Evolutionary conservation across 2,888 invertebrate species (phyloP).

Genomic region (Lycaena phlaeas): DNA sequence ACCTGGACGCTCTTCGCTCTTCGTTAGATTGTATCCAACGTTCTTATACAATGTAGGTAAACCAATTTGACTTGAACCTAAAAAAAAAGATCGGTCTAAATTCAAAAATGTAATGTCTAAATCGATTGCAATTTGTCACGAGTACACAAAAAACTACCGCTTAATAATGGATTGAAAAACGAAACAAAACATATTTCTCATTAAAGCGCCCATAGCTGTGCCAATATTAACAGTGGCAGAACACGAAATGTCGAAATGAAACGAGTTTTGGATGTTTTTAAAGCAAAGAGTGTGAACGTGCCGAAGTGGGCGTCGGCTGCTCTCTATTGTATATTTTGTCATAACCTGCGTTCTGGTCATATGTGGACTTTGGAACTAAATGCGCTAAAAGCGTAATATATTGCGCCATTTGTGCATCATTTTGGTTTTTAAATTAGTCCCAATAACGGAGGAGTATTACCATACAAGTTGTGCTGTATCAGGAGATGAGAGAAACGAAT

Average conservation of each 20-base stretch:
- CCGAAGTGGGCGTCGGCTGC: constrained; percentile 21
- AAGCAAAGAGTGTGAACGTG: constrained; percentile 30
- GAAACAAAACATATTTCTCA: constrained; percentile 14
- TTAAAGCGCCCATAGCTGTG: constrained; percentile 28
- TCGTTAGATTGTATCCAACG: no score
- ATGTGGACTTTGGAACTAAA: neutral
- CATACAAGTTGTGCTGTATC: no score
- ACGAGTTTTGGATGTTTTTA: constrained; percentile 38
- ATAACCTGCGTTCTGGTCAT: constrained; percentile 3
- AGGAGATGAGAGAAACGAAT: no score
- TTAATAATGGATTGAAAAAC: neutral
- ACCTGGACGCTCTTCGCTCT: no score
- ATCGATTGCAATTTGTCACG: no score
- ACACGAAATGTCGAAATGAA: constrained; percentile 31
- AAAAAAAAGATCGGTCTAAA: no score
- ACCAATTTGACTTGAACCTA: no score
- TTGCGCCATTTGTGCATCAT: neutral
- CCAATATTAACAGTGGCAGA: constrained; percentile 34
- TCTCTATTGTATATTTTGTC: constrained; percentile 12
- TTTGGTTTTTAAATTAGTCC: no score
- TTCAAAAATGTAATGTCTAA: no score
- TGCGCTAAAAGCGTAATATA: neutral
- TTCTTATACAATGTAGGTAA: no score
- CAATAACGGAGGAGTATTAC: no score
- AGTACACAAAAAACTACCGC: no score